Conservation (phyloP, 2,888 invertebrate species). For the Melanostoma mellinum region DNA sequence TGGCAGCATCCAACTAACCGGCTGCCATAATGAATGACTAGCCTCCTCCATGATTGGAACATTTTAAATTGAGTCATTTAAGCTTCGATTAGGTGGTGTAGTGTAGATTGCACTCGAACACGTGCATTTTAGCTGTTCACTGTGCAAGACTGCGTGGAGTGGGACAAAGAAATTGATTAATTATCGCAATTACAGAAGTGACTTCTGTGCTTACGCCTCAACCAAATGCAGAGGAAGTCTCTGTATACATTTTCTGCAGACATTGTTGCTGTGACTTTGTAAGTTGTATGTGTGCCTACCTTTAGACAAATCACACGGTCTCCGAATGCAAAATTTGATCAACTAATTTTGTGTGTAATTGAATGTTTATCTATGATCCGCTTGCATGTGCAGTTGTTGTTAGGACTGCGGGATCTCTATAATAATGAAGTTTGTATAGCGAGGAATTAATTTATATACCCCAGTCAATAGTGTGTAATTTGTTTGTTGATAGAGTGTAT, state of each 20-base stretch:
- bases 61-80: slow-evolving; percentile 69
- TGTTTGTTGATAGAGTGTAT: slow-evolving; percentile 34
- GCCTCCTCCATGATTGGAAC: slow-evolving; percentile 30
- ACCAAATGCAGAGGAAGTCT: neutral
- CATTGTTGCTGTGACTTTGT: slow-evolving; percentile 24
- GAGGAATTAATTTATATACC: slow-evolving; percentile 46
- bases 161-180: slow-evolving; percentile 62
- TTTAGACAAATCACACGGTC: slow-evolving; percentile 4
- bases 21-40: slow-evolving; percentile 20
- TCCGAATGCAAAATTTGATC: slow-evolving; percentile 44
- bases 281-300: neutral
- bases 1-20: neutral
- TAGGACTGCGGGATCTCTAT: neutral
- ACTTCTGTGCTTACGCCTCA: slow-evolving; percentile 61
- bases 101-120: slow-evolving; percentile 31
- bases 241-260: neutral
- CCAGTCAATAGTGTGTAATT: slow-evolving; percentile 22
- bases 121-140: slow-evolving; percentile 40
- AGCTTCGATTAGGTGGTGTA: slow-evolving; percentile 51
- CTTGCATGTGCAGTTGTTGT: neutral
- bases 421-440: slow-evolving; percentile 4
- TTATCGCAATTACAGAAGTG: slow-evolving; percentile 66
- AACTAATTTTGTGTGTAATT: slow-evolving; percentile 57
- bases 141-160: neutral
- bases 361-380: slow-evolving; percentile 40